These are phyloP conservation scores for Aromia moschata DNA, from an alignment of 2,888 invertebrate species.

Conservation along the genomic window DNA sequence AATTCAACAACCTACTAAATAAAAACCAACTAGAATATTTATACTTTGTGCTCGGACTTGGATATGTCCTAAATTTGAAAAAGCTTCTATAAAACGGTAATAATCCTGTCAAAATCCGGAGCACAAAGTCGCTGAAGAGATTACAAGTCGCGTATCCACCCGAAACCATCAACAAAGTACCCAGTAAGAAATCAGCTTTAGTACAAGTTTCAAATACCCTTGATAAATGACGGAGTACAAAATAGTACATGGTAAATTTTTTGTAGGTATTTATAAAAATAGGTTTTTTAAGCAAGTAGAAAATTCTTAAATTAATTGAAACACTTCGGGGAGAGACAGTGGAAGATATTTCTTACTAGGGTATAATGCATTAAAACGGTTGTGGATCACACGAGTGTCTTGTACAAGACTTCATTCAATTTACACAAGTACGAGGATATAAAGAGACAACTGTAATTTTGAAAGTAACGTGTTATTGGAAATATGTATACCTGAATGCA, in stretches of 20 bases:
- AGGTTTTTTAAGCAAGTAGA: constrained; percentile 1
- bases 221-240: background rate
- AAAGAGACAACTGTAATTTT: no score
- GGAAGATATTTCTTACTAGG: constrained; percentile 16
- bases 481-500: no score
- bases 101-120: background rate
- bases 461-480: no score
- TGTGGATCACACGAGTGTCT: no score
- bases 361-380: no score
- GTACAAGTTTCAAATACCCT: background rate
- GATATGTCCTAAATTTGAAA: background rate
- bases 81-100: background rate
- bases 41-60: background rate
- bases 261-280: constrained; percentile 5
- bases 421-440: no score
- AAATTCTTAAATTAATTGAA: background rate
- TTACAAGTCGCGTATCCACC: background rate
- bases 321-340: background rate
- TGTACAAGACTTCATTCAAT: no score
- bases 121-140: background rate
- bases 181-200: constrained; percentile 1
- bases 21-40: no score
- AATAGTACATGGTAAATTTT: background rate
- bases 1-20: constrained; percentile 10
- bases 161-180: background rate